These are phyloP conservation scores for Pollenia angustigena DNA, from an alignment of 2,888 invertebrate genomes.

Conservation along the genomic window DNA sequence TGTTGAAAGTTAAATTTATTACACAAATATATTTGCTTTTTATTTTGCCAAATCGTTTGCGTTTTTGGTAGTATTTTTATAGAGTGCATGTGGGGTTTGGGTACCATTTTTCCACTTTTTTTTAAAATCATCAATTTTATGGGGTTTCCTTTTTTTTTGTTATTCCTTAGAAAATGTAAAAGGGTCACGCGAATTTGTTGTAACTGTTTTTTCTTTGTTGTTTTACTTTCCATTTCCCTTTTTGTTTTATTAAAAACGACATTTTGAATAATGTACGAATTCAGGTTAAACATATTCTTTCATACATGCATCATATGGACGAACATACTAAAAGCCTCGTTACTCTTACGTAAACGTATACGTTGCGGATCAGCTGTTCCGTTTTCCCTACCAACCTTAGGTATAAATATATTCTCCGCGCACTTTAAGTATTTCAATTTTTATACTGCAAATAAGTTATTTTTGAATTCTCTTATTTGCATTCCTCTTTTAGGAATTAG, in stretches of 20 bases:
- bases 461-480: no score
- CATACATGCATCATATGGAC: no score
- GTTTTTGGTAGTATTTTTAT: conserved; percentile 15
- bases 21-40: conserved; percentile 26
- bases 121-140: conserved; percentile 43
- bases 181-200: conserved; percentile 41
- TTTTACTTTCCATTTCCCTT: conserved; percentile 4
- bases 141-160: conserved; percentile 33
- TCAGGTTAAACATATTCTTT: no score
- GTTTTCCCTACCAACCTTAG: no score
- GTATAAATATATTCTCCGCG: no score
- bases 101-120: not conserved
- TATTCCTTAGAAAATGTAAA: conserved; percentile 22
- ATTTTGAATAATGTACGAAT: conserved; percentile 38
- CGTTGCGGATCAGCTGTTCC: no score
- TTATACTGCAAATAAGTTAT: no score
- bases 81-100: not conserved
- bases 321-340: no score
- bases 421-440: no score
- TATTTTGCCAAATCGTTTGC: conserved; percentile 12
- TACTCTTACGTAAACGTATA: no score
- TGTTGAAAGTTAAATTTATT: conserved; percentile 56
- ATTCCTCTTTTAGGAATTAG: no score
- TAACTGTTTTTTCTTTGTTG: conserved; percentile 10
- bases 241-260: conserved; percentile 6